Percentiles rank a stretch among this genome's conserved stretches.
Evolutionary conservation across 2,797 vertebrate genomes (phyloP).

Genomic region (Phoebastria nigripes): DNA sequence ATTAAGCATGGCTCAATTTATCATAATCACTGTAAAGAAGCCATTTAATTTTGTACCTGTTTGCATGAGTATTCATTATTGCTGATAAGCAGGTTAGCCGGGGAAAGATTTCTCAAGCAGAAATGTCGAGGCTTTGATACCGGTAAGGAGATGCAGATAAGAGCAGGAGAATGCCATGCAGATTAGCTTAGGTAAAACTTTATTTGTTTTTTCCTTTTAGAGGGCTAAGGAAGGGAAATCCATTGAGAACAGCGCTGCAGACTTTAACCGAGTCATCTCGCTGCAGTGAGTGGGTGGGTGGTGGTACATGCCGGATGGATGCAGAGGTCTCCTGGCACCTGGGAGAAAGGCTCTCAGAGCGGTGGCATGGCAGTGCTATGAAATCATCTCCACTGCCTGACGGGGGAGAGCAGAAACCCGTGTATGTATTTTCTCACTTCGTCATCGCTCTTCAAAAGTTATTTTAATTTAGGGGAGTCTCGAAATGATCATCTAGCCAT

Average conservation of each 20-base stretch:
- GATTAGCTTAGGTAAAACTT: slow-evolving; percentile 26
- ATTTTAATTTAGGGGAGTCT: background rate
- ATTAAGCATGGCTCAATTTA: slow-evolving; percentile 60
- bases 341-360: background rate
- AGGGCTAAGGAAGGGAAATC: background rate
- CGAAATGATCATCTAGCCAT: fast-evolving
- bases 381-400: background rate
- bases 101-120: slow-evolving; percentile 23
- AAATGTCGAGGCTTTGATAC: slow-evolving; percentile 39
- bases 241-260: background rate
- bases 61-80: slow-evolving; percentile 61
- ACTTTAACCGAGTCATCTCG: background rate
- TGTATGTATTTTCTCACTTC: background rate
- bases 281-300: background rate
- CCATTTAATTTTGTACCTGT: slow-evolving; percentile 67
- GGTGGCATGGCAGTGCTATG: background rate
- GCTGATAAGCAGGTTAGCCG: slow-evolving; percentile 36
- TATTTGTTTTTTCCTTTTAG: background rate
- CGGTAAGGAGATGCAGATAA: slow-evolving; percentile 32
- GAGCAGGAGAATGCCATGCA: slow-evolving; percentile 23
- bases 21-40: slow-evolving; percentile 66
- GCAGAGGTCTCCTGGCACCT: background rate
- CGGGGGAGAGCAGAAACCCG: background rate
- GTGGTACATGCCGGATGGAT: background rate
- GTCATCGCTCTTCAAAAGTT: background rate